A percentile compares a stretch with the other conserved stretches of the same genome.
These are phyloP conservation scores for Epinotia bilunana DNA, from an alignment of 2,888 invertebrate genomes.

Conservation along the genomic window DNA sequence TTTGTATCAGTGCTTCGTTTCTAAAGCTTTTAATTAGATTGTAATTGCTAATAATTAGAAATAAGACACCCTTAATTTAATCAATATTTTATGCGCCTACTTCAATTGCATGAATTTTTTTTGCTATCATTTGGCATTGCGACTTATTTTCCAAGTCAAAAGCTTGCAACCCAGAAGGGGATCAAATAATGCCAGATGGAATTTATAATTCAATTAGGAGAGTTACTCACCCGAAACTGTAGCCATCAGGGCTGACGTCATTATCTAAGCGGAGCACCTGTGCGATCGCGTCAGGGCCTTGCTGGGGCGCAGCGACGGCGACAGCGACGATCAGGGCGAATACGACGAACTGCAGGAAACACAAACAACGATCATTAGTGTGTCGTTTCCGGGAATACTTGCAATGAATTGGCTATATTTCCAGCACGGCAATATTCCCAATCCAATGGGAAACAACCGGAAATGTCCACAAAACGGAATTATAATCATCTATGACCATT, in stretches of 20 bases:
- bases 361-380: not conserved
- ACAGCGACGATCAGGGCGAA: constrained; percentile 66
- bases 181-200: not conserved
- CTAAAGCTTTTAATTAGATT: too few species aligned
- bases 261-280: constrained; percentile 57
- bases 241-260: constrained; percentile 69
- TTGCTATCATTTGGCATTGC: too few species aligned
- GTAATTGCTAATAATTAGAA: too few species aligned
- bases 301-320: constrained; percentile 62
- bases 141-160: too few species aligned
- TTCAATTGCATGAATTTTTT: too few species aligned
- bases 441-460: too few species aligned
- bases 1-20: too few species aligned
- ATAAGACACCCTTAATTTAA: too few species aligned
- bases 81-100: too few species aligned
- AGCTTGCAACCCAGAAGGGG: not conserved
- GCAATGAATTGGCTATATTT: not conserved
- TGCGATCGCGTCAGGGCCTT: constrained; percentile 60
- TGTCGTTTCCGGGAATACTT: not conserved
- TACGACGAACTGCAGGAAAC: constrained; percentile 69
- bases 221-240: constrained; percentile 61
- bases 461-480: too few species aligned
- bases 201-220: not conserved
- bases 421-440: too few species aligned
- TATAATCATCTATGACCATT: too few species aligned